These are phyloP conservation scores for Oncorhynchus tshawytscha DNA, from an alignment of 2,113 vertebrate species.

Conservation along the genomic window DNA sequence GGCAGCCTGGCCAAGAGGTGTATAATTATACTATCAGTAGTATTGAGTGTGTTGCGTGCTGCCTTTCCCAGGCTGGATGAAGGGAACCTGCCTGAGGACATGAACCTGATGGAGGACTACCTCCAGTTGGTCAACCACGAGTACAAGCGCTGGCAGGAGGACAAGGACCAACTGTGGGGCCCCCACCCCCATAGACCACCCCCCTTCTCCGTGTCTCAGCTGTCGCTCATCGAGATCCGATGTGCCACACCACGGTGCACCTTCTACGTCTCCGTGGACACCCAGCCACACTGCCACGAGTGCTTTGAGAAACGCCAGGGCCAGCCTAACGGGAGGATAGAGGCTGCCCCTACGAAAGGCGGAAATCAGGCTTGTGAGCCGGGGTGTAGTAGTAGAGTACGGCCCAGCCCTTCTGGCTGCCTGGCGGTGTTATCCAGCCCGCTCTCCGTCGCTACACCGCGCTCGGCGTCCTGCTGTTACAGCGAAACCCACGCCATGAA, in stretches of 20 bases:
- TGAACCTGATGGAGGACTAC: constrained; percentile 97
- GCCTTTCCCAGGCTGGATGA: constrained; percentile 84
- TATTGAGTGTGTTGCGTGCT: not conserved
- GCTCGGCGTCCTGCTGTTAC: constrained; percentile 90
- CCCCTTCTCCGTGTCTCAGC: constrained; percentile 84
- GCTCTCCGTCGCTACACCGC: constrained; percentile 84
- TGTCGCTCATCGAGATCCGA: constrained; percentile 95
- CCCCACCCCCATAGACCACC: constrained; percentile 76
- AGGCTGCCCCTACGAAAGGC: constrained; percentile 61
- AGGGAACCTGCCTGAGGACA: constrained; percentile 93
- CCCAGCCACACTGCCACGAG: constrained; percentile 93
- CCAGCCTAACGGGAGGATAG: constrained; percentile 62
- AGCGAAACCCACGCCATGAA: constrained; percentile 99
- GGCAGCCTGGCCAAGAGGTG: too few species aligned
- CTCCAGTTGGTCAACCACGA: constrained; percentile 95
- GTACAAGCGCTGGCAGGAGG: constrained; percentile 96
- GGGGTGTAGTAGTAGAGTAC: constrained; percentile 53
- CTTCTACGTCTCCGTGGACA: constrained; percentile 96
- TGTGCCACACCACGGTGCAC: constrained; percentile 92
- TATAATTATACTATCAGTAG: not conserved
- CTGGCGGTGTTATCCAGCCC: constrained; percentile 76
- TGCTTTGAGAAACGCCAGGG: constrained; percentile 85
- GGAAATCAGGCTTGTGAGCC: constrained; percentile 60
- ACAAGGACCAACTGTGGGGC: constrained; percentile 76
- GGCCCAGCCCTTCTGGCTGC: constrained; percentile 53